phyloP scores from a whole-genome alignment of 2,888 invertebrate genomes.

The Drosophila atroscutellata region DNA sequence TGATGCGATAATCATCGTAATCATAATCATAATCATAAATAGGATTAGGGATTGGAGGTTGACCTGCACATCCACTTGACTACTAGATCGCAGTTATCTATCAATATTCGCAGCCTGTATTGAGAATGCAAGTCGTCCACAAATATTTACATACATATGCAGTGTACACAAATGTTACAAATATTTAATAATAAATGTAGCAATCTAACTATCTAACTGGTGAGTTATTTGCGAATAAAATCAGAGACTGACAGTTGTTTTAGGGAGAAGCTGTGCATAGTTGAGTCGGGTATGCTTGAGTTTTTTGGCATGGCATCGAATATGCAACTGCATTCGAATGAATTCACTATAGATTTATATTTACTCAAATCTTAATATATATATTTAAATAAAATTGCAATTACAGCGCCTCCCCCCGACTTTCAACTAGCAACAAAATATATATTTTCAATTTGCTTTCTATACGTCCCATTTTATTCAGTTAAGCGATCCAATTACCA shows the following conservation, averaged over 20 bases:
- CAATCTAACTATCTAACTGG: neutral
- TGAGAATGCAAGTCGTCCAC: neutral
- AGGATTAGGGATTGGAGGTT: neutral
- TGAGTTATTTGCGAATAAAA: neutral
- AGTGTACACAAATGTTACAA: neutral
- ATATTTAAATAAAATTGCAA: neutral
- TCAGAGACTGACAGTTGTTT: neutral
- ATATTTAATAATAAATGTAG: neutral
- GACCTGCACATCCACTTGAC: neutral
- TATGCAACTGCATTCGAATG: neutral
- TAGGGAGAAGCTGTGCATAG: neutral
- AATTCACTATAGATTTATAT: neutral
- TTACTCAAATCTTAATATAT: neutral
- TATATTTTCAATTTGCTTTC: neutral
- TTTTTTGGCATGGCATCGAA: neutral
- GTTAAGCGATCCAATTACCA: neutral
- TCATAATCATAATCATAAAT: too few relatives aligned
- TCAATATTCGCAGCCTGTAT: neutral
- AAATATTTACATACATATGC: neutral
- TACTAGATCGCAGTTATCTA: neutral
- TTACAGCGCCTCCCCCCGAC: neutral
- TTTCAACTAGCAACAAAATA: neutral
- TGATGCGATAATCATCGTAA: too few relatives aligned
- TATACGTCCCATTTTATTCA: neutral
- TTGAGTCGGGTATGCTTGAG: neutral